These are phyloP conservation scores for Anthonomus grandis DNA, from an alignment of 1,140 invertebrate species.

Conservation along the genomic window DNA sequence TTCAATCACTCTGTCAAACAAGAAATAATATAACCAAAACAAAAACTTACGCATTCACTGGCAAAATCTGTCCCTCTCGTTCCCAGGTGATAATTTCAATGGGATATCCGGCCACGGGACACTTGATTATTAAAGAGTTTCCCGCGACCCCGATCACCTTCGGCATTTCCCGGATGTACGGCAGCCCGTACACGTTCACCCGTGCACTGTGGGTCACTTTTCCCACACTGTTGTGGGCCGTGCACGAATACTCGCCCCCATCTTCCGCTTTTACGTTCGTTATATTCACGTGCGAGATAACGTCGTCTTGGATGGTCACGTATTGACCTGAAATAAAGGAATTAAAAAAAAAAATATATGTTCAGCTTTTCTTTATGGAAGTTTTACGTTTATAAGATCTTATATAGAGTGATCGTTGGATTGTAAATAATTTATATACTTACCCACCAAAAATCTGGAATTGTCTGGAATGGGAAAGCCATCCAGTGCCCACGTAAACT, in stretches of 20 bases:
- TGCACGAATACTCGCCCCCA: slow-evolving; percentile 87
- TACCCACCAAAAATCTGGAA: slow-evolving; percentile 75
- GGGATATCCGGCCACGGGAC: slow-evolving; percentile 90
- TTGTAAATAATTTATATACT: slow-evolving; percentile 7
- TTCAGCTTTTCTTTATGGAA: too few species aligned
- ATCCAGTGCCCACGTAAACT: slow-evolving; percentile 84
- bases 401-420: too few species aligned
- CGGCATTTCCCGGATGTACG: slow-evolving; percentile 85
- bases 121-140: slow-evolving; percentile 80
- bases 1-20: too few species aligned
- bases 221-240: slow-evolving; percentile 77
- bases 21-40: too few species aligned
- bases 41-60: slow-evolving; percentile 60
- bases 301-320: slow-evolving; percentile 86
- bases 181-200: slow-evolving; percentile 88
- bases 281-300: slow-evolving; percentile 93
- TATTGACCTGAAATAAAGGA: slow-evolving; percentile 59
- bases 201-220: slow-evolving; percentile 73
- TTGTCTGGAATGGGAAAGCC: slow-evolving; percentile 76
- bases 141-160: slow-evolving; percentile 89
- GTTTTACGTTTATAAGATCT: too few species aligned
- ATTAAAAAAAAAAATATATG: neutral
- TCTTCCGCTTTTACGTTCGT: slow-evolving; percentile 83
- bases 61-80: slow-evolving; percentile 78
- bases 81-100: slow-evolving; percentile 87